phyloP scores from a whole-genome alignment of 2,113 vertebrate genomes.

The Nothocercus julius region DNA sequence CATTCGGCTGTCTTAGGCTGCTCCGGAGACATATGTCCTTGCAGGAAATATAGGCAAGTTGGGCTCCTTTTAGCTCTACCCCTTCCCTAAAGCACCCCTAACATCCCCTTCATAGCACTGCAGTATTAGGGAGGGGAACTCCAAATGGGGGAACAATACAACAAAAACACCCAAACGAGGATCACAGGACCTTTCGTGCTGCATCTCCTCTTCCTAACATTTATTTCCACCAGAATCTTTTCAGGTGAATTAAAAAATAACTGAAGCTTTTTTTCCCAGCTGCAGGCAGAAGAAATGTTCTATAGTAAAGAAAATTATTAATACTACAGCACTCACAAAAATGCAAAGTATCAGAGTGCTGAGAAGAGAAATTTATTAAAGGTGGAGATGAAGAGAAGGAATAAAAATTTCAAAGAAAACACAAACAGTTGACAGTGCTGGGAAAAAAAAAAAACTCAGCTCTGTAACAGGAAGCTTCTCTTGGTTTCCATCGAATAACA shows the following conservation, averaged over 20 bases:
- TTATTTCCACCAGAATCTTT: background rate
- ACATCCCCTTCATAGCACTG: background rate
- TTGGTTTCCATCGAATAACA: background rate
- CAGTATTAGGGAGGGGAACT: background rate
- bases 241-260: background rate
- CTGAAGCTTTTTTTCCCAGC: background rate
- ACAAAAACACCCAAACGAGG: background rate
- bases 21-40: background rate
- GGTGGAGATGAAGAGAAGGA: background rate
- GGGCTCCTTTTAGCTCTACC: background rate
- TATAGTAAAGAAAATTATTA: background rate
- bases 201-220: background rate
- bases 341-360: background rate
- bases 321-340: background rate
- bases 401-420: background rate
- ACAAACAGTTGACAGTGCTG: background rate
- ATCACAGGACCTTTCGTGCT: background rate
- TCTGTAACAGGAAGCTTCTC: background rate
- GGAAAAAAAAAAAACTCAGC: background rate
- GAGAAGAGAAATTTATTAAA: background rate
- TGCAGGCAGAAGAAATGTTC: background rate
- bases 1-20: background rate
- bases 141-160: background rate
- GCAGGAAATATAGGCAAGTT: background rate
- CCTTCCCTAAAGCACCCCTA: background rate